These are phyloP conservation scores for Darevskia nairensis DNA, from an alignment of 2,797 vertebrate genomes.

Conservation along the genomic window DNA sequence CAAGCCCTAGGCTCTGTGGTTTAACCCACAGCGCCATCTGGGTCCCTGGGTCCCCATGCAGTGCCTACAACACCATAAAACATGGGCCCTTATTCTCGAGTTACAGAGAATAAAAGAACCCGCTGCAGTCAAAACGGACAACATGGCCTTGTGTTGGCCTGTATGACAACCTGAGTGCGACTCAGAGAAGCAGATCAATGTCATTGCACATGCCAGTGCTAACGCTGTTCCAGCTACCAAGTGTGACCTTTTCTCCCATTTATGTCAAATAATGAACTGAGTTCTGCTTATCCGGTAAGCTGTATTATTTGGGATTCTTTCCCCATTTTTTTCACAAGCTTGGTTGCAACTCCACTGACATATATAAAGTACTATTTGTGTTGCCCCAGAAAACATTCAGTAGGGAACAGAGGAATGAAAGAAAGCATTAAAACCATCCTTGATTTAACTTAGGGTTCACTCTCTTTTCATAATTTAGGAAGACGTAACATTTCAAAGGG, in stretches of 20 bases:
- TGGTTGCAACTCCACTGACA: slow-evolving; percentile 50
- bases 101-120: background rate
- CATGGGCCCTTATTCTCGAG: background rate
- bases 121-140: too few relatives aligned
- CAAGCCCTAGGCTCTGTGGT: too few relatives aligned
- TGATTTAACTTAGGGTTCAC: slow-evolving; percentile 69
- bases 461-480: slow-evolving; percentile 72
- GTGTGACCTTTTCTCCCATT: background rate
- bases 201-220: background rate
- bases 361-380: slow-evolving; percentile 55
- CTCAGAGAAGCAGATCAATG: background rate
- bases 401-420: slow-evolving; percentile 61
- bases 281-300: background rate
- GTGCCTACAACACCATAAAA: background rate
- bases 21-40: too few relatives aligned
- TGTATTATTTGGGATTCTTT: slow-evolving; percentile 56
- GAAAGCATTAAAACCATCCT: slow-evolving; percentile 61
- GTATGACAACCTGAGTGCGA: background rate
- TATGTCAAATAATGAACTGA: background rate
- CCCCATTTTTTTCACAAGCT: slow-evolving; percentile 50
- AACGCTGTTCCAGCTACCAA: background rate
- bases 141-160: background rate
- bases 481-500: slow-evolving; percentile 67
- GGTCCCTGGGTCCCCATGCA: background rate
- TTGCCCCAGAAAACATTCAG: slow-evolving; percentile 60